A percentile compares a stretch with the other conserved stretches of the same genome.
Evolutionary conservation across 1,140 invertebrate species (phyloP).

Genomic region (Adoxophyes honmai): DNA sequence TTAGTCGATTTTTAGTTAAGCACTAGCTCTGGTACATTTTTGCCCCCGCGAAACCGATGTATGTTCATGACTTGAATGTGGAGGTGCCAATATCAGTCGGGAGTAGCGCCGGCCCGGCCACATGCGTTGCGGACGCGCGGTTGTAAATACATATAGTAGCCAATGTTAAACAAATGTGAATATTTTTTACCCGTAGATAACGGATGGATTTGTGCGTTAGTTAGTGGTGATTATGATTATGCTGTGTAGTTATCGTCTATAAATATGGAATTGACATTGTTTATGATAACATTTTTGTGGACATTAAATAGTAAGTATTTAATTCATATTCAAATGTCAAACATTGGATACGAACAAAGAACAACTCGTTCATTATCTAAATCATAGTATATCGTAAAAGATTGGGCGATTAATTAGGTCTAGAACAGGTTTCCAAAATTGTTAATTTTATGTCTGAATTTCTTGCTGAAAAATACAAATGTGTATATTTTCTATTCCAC

Average conservation of each 20-base stretch:
- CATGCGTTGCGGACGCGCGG: slow-evolving; percentile 35
- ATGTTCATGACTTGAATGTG: slow-evolving; percentile 36
- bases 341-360: no score
- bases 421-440: no score
- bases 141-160: not conserved
- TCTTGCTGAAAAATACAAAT: no score
- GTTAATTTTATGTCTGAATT: no score
- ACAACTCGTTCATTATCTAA: no score
- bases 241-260: slow-evolving; percentile 6
- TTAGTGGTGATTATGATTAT: not conserved
- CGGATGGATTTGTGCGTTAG: not conserved
- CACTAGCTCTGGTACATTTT: no score
- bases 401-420: no score
- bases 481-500: no score
- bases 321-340: no score
- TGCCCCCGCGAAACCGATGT: no score
- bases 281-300: slow-evolving; percentile 48
- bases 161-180: not conserved
- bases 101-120: slow-evolving; percentile 34
- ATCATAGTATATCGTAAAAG: no score
- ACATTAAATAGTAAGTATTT: slow-evolving; percentile 55
- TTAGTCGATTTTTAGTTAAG: no score
- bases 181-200: not conserved
- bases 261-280: slow-evolving; percentile 44
- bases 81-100: slow-evolving; percentile 47